Evolutionary conservation across 2,888 invertebrate genomes (phyloP).

Genomic region (Monopis laevigella): DNA sequence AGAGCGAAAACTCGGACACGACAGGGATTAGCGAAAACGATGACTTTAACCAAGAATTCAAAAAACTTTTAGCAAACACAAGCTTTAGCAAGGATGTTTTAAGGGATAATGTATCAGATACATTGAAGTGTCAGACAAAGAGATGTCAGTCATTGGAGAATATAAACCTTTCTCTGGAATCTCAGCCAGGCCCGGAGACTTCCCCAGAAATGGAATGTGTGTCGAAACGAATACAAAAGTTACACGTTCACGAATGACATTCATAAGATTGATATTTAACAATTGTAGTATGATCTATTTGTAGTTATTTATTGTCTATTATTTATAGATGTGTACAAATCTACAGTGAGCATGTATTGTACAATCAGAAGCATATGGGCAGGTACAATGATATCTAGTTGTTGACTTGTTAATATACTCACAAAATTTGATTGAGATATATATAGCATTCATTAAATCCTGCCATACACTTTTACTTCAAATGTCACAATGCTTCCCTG

Average conservation of each 20-base stretch:
- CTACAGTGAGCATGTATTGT: too few species aligned
- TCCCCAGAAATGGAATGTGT: slow-evolving; percentile 70
- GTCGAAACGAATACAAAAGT: slow-evolving; percentile 69
- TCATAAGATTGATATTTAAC: too few species aligned
- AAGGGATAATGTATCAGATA: slow-evolving; percentile 31
- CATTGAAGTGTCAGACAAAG: slow-evolving; percentile 41
- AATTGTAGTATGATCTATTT: too few species aligned
- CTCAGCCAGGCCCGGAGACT: slow-evolving; percentile 34
- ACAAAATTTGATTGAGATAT: too few species aligned
- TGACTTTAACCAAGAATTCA: slow-evolving; percentile 37
- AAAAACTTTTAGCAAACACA: slow-evolving; percentile 48
- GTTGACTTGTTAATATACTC: too few species aligned
- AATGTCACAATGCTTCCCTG: too few species aligned
- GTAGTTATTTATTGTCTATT: too few species aligned
- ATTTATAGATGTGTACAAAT: too few species aligned
- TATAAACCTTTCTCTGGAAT: slow-evolving; percentile 51
- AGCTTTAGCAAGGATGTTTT: slow-evolving; percentile 32
- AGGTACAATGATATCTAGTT: too few species aligned
- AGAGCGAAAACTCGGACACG: slow-evolving; percentile 70
- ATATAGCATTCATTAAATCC: too few species aligned
- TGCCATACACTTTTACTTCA: too few species aligned
- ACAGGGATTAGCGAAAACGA: slow-evolving; percentile 41
- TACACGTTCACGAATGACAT: slow-evolving; percentile 69
- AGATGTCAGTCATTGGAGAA: slow-evolving; percentile 71
- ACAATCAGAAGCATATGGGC: too few species aligned